phyloP scores from a whole-genome alignment of 2,113 vertebrate genomes.

The Gobio gobio region DNA sequence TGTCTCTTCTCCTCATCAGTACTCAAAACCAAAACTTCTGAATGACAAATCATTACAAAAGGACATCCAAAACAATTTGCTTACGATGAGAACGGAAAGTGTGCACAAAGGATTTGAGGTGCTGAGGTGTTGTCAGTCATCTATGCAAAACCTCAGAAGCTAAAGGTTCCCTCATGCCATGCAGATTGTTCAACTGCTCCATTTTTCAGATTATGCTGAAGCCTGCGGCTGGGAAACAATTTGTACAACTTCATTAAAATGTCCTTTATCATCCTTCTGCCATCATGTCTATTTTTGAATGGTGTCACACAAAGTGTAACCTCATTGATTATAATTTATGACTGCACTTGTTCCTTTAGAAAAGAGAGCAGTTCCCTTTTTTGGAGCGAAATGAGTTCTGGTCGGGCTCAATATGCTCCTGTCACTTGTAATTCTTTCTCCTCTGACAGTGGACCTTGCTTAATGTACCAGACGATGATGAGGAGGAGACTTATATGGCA shows the following conservation, averaged over 20 bases:
- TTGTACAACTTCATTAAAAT: slow-evolving; percentile 24
- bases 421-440: slow-evolving; percentile 22
- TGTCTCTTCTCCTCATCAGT: background rate
- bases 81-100: background rate
- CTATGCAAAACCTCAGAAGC: background rate
- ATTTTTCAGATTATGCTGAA: background rate
- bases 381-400: background rate
- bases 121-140: slow-evolving; percentile 6
- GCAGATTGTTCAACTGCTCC: background rate
- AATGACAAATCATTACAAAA: background rate
- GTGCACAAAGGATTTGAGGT: background rate
- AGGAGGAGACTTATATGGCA: background rate
- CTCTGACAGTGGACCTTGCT: slow-evolving; percentile 5
- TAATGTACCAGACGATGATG: background rate
- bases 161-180: background rate
- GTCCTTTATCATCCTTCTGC: background rate
- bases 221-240: background rate
- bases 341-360: background rate
- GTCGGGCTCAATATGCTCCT: background rate
- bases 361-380: background rate
- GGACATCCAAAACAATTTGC: background rate
- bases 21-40: slow-evolving; percentile 1
- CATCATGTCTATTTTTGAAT: background rate
- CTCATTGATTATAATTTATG: slow-evolving; percentile 6
- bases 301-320: background rate